Percentiles rank a stretch among this genome's conserved stretches.
Evolutionary conservation across 2,113 vertebrate species (phyloP).

Genomic region (Phrynosoma blainvillii): DNA sequence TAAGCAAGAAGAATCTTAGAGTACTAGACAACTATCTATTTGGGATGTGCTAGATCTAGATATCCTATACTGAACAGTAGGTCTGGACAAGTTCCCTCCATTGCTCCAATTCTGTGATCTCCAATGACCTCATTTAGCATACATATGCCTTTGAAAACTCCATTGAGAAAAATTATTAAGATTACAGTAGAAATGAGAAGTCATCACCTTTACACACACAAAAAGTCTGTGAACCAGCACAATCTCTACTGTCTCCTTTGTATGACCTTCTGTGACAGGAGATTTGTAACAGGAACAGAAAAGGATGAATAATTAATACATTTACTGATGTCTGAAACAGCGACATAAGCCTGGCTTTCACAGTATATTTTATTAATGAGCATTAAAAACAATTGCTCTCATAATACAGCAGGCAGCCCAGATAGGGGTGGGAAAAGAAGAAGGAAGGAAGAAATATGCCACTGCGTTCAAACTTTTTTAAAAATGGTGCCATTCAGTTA

Average conservation of each 20-base stretch:
- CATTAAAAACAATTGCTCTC: slow-evolving; percentile 63
- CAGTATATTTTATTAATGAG: slow-evolving; percentile 63
- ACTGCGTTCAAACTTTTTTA: background rate
- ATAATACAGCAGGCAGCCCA: slow-evolving; percentile 38
- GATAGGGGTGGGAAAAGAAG: background rate
- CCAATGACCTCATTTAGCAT: slow-evolving; percentile 18
- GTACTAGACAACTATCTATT: background rate
- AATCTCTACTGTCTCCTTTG: slow-evolving; percentile 58
- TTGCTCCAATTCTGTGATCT: background rate
- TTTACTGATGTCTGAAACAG: slow-evolving; percentile 54
- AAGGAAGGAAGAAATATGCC: background rate
- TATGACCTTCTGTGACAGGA: slow-evolving; percentile 45
- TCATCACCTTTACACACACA: slow-evolving; percentile 40
- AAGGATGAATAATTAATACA: slow-evolving; percentile 58
- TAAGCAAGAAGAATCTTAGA: background rate
- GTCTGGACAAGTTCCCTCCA: background rate
- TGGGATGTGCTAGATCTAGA: background rate
- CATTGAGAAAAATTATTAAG: slow-evolving; percentile 38
- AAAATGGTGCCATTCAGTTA: slow-evolving; percentile 1
- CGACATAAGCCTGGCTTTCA: slow-evolving; percentile 49
- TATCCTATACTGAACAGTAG: background rate
- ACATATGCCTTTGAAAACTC: slow-evolving; percentile 28
- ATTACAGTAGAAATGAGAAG: slow-evolving; percentile 16
- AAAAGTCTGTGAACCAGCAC: slow-evolving; percentile 13
- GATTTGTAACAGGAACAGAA: slow-evolving; percentile 60